Base-by-base conservation (phyloP, 2,888 invertebrate species). In the Dyspetes luteomarginatus region DNA sequence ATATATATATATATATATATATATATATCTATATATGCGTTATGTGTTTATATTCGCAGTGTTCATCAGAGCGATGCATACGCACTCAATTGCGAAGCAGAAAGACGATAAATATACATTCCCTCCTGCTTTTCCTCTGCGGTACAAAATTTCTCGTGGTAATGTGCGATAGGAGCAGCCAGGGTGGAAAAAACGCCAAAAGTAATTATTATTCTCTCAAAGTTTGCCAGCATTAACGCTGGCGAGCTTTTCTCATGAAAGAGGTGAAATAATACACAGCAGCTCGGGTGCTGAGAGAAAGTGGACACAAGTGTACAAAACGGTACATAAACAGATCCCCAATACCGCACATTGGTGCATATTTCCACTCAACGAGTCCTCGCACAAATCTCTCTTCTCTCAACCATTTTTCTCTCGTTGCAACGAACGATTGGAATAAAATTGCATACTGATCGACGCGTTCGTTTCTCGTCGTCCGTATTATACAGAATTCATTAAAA, bases 151-250 rank as follows among this genome's bases (percentile, higher is more conserved):
- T 45, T 28, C 43, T n/a, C 28, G 56, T 58, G 69, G 56, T 69
- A 69, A 58, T 69, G 69, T 17, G 58, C 58, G 69, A 69, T 69
- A 69, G 58, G 56, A 56, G 45, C 26, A 5, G 28, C n/a, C 17
- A 9, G 45, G 3, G 45, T 17, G 56, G 45, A 26, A 55, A 12
- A 67, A 69, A 62, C 22, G 17, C 17, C 45, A 43, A 17, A 12
- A 48, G 45, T 55, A 58, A 69, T 69, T 58, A 69, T 69, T 69
- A 45, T 45, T 58, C n/a, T 19, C 30, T 45, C 45, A 30, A 58
- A 45, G 28, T 69, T 58, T 9, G 12, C 28, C 9, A 17, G 30
- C 43, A 7, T n/a, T 45, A 17, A 17, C 55, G 69, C 9, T 30
- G 9, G 1, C 30, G 30, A 30, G 30, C 9, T 4, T 36, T 36